Evolutionary conservation across 2,888 invertebrate genomes (phyloP).

Genomic region (Ditylenchus weischeri): DNA sequence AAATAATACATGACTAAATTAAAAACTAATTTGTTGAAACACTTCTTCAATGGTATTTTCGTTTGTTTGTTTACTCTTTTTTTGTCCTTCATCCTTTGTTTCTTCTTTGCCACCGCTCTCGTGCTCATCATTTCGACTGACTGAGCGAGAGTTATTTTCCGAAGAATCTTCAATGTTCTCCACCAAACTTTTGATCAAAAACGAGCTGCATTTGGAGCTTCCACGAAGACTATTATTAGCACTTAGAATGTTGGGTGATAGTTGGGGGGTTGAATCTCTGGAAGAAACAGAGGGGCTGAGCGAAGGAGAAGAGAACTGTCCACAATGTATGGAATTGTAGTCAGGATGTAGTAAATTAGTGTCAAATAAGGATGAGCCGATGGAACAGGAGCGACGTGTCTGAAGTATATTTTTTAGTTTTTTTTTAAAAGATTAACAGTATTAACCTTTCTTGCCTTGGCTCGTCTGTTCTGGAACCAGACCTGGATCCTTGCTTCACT

Average conservation of each 20-base stretch:
- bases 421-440: too few species aligned
- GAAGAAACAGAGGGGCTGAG: constrained; percentile 18
- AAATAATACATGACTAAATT: background rate
- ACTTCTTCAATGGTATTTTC: constrained; percentile 7
- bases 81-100: background rate
- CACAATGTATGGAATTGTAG: constrained; percentile 5
- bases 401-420: too few species aligned
- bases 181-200: constrained; percentile 9
- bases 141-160: background rate
- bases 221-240: background rate
- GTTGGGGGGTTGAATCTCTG: constrained; percentile 24
- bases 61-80: background rate
- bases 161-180: constrained; percentile 3
- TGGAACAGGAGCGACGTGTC: constrained; percentile 6
- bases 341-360: constrained; percentile 15
- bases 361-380: constrained; percentile 9
- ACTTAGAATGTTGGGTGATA: constrained; percentile 14
- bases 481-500: constrained; percentile 28
- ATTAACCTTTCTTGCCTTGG: constrained; percentile 18
- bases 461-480: constrained; percentile 28
- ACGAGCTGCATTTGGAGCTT: constrained; percentile 3
- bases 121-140: too few species aligned
- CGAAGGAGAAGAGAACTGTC: constrained; percentile 19
- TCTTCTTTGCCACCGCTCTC: background rate
- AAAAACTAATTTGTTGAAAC: constrained; percentile 12